Percentiles rank a stretch among this genome's conserved stretches.
Evolutionary conservation across 1,140 invertebrate species (phyloP).

Genomic region (Zaprionus capensis): DNA sequence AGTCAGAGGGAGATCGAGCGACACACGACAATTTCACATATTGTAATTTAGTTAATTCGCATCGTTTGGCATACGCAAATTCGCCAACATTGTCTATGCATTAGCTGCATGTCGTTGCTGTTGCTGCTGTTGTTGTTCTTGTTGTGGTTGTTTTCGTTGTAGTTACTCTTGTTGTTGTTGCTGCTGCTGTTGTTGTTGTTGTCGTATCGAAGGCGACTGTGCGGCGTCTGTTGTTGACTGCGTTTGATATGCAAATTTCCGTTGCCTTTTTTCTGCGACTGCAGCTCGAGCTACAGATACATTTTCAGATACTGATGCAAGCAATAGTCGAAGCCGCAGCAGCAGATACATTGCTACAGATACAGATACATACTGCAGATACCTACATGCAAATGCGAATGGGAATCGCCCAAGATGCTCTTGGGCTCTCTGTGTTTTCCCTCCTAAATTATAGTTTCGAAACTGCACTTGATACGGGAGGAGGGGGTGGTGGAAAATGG

Average conservation of each 20-base stretch:
- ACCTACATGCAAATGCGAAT: constrained; percentile 40
- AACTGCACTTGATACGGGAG: constrained; percentile 18
- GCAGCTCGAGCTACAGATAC: constrained; percentile 28
- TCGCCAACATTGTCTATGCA: constrained; percentile 75
- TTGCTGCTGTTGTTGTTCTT: constrained; percentile 32
- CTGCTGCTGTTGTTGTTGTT: constrained; percentile 29
- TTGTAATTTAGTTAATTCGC: constrained; percentile 82
- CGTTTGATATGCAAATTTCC: constrained; percentile 80
- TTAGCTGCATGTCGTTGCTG: constrained; percentile 57
- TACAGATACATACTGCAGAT: constrained; percentile 15
- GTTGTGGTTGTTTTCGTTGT: constrained; percentile 15
- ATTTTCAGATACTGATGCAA: constrained; percentile 16
- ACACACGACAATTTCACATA: constrained; percentile 67
- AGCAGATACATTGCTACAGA: constrained; percentile 21
- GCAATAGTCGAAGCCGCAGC: constrained; percentile 13
- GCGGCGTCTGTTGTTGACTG: constrained; percentile 72
- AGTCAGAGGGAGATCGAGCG: constrained; percentile 3
- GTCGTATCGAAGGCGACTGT: constrained; percentile 69
- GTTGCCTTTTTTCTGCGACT: constrained; percentile 45
- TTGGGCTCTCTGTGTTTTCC: constrained; percentile 13
- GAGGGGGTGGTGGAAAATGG: constrained; percentile 4
- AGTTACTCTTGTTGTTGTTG: constrained; percentile 24
- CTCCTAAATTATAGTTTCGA: constrained; percentile 39
- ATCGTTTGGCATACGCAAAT: constrained; percentile 75
- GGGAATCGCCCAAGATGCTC: constrained; percentile 23